These are phyloP conservation scores for Pardalotus punctatus DNA, from an alignment of 2,113 vertebrate species.

Conservation along the genomic window DNA sequence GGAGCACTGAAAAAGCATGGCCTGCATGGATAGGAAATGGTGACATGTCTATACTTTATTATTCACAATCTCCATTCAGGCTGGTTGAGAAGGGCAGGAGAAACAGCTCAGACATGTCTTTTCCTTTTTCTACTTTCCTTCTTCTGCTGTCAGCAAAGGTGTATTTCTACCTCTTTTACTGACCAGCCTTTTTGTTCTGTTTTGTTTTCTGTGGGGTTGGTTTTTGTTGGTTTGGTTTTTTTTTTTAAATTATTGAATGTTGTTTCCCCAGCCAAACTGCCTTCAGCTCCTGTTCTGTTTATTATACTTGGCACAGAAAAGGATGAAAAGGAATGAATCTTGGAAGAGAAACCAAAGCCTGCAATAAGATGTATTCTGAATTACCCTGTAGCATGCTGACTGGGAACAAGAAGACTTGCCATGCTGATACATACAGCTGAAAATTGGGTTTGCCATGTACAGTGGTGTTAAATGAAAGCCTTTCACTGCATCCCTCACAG, in stretches of 20 bases:
- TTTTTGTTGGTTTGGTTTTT: neutral
- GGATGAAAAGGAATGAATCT: conserved; percentile 4
- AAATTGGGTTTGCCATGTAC: conserved; percentile 15
- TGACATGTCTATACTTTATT: neutral
- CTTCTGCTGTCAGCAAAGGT: neutral
- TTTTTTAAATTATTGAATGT: conserved; percentile 15
- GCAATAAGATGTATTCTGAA: conserved; percentile 43
- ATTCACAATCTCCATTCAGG: neutral
- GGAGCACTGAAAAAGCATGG: neutral
- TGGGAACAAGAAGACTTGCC: conserved; percentile 20
- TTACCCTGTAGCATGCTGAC: conserved; percentile 23
- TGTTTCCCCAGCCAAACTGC: conserved; percentile 26
- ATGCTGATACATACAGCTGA: conserved; percentile 2
- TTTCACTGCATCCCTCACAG: neutral
- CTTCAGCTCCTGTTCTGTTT: conserved; percentile 35
- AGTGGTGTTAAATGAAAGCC: neutral
- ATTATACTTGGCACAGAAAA: conserved; percentile 33
- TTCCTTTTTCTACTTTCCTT: neutral
- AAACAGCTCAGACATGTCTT: neutral
- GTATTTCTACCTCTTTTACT: neutral
- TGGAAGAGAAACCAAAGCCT: conserved; percentile 50
- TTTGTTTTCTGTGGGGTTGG: neutral
- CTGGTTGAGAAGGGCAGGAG: neutral
- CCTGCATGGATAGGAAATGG: neutral
- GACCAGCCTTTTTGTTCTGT: neutral